These are phyloP conservation scores for Araneus ventricosus DNA, from an alignment of 1,140 invertebrate species.

Conservation along the genomic window DNA sequence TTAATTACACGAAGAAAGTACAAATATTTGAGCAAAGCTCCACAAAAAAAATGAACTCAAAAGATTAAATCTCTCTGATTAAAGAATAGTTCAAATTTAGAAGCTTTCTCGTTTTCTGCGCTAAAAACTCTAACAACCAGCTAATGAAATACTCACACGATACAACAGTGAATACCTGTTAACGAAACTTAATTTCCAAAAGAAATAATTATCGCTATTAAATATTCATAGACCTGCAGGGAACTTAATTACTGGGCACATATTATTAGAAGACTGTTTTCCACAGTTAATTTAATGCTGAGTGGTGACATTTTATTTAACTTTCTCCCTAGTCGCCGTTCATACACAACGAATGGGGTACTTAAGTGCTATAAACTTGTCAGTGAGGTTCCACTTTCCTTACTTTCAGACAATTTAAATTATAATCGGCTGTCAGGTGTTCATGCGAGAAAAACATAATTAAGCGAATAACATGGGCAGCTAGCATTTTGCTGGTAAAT, in stretches of 20 bases:
- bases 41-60: too few relatives aligned
- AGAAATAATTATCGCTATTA: not conserved
- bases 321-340: not conserved
- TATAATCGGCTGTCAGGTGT: conserved; percentile 1
- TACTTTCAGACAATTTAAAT: conserved; percentile 3
- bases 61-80: too few relatives aligned
- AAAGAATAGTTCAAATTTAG: too few relatives aligned
- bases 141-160: too few relatives aligned
- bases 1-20: too few relatives aligned
- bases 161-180: not conserved
- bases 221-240: not conserved
- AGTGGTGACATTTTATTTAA: not conserved
- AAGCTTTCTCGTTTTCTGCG: too few relatives aligned
- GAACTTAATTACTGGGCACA: not conserved
- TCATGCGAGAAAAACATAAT: not conserved
- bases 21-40: too few relatives aligned
- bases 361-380: conserved; percentile 25
- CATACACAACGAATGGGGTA: not conserved
- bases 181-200: not conserved
- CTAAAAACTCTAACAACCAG: too few relatives aligned
- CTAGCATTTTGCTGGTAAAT: not conserved
- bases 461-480: not conserved
- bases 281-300: not conserved
- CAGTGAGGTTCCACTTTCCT: not conserved
- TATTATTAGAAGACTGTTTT: not conserved